phyloP scores from a whole-genome alignment of 2,797 vertebrate species.

The Anguilla megastoma region DNA sequence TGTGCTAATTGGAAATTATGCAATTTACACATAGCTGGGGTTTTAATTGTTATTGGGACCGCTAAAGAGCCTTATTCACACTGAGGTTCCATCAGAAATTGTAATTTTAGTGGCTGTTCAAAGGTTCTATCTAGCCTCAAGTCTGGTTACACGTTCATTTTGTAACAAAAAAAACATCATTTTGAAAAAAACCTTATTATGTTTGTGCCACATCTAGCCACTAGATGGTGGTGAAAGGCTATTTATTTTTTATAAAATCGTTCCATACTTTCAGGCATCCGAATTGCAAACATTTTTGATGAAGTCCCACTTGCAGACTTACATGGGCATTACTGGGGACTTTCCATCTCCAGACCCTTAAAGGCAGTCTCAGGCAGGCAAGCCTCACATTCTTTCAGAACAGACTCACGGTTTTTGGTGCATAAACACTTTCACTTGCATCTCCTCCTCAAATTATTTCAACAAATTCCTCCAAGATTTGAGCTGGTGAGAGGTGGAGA shows the following conservation, averaged over 20 bases:
- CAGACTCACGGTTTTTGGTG: not conserved
- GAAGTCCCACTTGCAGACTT: not conserved
- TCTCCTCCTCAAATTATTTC: not conserved
- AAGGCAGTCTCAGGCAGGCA: not conserved
- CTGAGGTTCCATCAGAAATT: slow-evolving; percentile 23
- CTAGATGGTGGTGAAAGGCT: slow-evolving; percentile 65
- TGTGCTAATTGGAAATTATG: not conserved
- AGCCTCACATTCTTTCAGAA: not conserved
- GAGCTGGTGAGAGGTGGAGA: not conserved
- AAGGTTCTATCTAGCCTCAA: not conserved
- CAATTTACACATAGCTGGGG: not conserved
- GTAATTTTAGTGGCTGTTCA: slow-evolving; percentile 20
- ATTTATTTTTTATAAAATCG: slow-evolving; percentile 18
- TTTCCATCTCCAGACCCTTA: not conserved
- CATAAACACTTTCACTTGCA: not conserved
- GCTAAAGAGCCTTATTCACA: not conserved
- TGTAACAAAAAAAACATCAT: not conserved
- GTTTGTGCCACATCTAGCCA: slow-evolving; percentile 49
- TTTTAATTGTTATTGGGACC: not conserved
- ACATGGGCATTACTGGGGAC: too few species aligned
- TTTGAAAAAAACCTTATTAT: not conserved
- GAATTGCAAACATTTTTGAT: not conserved
- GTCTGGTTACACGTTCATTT: not conserved
- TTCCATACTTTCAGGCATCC: not conserved
- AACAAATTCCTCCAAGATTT: not conserved